Evolutionary conservation across 2,888 invertebrate genomes (phyloP).

Genomic region (Mantis religiosa): DNA sequence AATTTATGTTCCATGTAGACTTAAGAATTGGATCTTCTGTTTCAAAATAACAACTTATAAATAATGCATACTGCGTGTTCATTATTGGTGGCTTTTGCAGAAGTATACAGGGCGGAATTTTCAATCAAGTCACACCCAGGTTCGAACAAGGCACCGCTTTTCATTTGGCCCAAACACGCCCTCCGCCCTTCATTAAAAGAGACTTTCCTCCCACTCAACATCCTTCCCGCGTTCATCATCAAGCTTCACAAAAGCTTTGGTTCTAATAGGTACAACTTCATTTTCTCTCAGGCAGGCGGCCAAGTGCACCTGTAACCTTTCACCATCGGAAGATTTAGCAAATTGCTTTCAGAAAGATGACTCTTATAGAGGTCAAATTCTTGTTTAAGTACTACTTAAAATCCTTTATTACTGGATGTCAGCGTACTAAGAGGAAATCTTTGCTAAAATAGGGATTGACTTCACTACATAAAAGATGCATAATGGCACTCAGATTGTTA

Average conservation of each 20-base stretch:
- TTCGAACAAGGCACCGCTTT: not conserved
- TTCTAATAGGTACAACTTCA: not conserved
- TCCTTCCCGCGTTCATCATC: not conserved
- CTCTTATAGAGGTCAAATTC: too few species aligned
- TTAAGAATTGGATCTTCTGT: too few species aligned
- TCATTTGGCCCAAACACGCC: not conserved
- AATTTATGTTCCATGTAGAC: too few species aligned
- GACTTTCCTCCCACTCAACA: not conserved
- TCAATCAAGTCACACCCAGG: not conserved
- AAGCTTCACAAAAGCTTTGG: not conserved
- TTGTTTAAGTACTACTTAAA: too few species aligned
- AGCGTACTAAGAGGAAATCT: too few species aligned
- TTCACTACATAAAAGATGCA: too few species aligned
- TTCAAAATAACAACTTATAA: not conserved
- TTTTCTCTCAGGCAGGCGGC: not conserved
- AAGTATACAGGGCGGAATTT: not conserved
- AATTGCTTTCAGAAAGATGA: not conserved
- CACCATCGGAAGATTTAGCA: not conserved
- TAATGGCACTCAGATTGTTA: too few species aligned
- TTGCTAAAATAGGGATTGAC: too few species aligned
- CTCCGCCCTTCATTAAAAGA: not conserved
- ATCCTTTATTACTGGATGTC: too few species aligned
- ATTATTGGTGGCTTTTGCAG: not conserved
- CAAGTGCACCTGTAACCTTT: not conserved
- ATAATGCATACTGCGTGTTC: not conserved